phyloP scores from a whole-genome alignment of 2,888 invertebrate genomes.

The Oasisia sp. region DNA sequence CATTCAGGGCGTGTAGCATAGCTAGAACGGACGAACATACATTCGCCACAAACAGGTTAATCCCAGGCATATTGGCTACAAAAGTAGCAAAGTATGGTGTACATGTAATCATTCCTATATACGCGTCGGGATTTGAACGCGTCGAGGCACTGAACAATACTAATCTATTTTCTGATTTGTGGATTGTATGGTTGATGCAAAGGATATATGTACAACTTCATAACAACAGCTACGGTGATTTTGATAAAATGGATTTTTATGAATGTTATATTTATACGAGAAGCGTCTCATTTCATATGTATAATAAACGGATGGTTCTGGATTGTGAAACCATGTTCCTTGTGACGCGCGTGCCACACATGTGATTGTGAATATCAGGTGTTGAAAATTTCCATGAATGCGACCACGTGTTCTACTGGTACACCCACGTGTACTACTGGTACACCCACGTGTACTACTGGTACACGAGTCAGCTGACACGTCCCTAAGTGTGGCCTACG shows the following conservation, averaged over 20 bases:
- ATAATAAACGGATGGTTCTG: background rate
- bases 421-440: background rate
- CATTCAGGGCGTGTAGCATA: background rate
- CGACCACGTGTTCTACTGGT: background rate
- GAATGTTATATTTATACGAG: background rate
- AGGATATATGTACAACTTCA: background rate
- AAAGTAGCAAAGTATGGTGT: background rate
- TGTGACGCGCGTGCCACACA: background rate
- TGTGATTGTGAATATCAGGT: background rate
- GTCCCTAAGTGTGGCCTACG: background rate
- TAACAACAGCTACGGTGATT: background rate
- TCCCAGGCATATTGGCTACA: background rate
- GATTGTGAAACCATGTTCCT: background rate
- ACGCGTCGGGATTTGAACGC: background rate
- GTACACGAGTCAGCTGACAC: background rate
- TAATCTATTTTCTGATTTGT: background rate
- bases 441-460: background rate
- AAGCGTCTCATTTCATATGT: background rate
- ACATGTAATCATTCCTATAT: constrained; percentile 5
- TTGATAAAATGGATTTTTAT: background rate
- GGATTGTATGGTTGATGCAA: background rate
- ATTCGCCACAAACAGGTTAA: background rate
- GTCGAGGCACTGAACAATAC: background rate
- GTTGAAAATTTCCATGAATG: background rate
- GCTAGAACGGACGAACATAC: background rate